Evolutionary conservation across 1,140 invertebrate genomes (phyloP).

Genomic region (Trichoplusia ni): DNA sequence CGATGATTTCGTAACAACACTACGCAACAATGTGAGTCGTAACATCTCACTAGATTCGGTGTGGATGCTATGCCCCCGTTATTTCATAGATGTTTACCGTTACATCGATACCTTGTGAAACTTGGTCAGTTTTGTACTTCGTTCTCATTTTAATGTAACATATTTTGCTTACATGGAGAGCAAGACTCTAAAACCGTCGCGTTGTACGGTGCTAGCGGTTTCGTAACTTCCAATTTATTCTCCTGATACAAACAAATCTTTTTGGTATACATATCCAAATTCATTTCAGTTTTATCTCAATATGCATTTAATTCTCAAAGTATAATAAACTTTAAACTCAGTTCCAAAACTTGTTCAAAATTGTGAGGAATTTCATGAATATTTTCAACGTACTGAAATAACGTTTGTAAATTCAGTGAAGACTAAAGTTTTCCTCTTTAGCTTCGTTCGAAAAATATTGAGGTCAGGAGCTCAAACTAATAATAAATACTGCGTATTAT

Average conservation of each 20-base stretch:
- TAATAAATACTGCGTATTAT: neutral
- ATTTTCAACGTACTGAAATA: neutral
- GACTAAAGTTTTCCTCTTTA: slow-evolving; percentile 8
- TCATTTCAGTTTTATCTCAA: too few species aligned
- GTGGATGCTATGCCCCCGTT: slow-evolving; percentile 47
- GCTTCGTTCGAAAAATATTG: slow-evolving; percentile 1
- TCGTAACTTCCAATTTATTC: neutral
- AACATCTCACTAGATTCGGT: slow-evolving; percentile 37
- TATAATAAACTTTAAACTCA: neutral
- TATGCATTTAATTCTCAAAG: too few species aligned
- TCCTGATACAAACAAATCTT: too few species aligned
- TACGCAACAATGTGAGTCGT: slow-evolving; percentile 29
- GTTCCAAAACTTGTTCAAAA: neutral
- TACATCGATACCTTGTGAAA: slow-evolving; percentile 51
- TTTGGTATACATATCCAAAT: too few species aligned
- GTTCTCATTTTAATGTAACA: neutral
- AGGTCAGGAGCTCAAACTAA: neutral
- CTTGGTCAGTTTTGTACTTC: slow-evolving; percentile 36
- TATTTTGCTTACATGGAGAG: slow-evolving; percentile 2
- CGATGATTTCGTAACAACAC: slow-evolving; percentile 40
- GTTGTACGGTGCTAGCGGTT: neutral
- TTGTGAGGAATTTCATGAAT: neutral
- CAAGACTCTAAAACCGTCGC: neutral
- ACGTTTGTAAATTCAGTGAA: neutral
- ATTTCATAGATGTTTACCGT: slow-evolving; percentile 52